Conservation (phyloP, 2,888 invertebrate genomes). For the Camponotus fellah region DNA sequence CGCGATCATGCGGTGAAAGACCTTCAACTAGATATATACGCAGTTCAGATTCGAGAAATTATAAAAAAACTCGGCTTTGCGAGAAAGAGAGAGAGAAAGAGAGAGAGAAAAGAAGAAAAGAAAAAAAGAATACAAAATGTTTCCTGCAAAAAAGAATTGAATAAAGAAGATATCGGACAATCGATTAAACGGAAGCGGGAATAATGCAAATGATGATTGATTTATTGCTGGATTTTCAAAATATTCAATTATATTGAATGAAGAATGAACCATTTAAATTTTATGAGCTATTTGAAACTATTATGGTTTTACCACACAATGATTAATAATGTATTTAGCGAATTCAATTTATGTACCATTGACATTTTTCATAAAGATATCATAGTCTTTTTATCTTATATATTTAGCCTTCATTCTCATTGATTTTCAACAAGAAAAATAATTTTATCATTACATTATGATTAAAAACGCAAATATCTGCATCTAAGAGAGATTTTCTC, state of each 20-base stretch:
- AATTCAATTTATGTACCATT: background rate
- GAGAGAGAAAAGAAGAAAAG: too few relatives aligned
- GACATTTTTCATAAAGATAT: background rate
- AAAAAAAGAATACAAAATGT: background rate
- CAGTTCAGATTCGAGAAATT: conserved; percentile 1
- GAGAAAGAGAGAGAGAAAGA: background rate
- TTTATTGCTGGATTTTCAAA: background rate
- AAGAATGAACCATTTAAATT: background rate
- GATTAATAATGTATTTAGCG: background rate
- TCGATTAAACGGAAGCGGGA: background rate
- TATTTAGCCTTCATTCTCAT: background rate
- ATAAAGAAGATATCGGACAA: background rate
- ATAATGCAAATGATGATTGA: background rate
- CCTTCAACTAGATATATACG: background rate
- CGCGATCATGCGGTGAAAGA: conserved; percentile 19
- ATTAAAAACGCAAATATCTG: conserved; percentile 36
- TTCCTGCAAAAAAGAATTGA: background rate
- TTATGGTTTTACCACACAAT: background rate
- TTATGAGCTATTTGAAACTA: background rate
- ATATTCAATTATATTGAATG: background rate
- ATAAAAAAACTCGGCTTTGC: background rate
- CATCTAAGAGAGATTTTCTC: background rate
- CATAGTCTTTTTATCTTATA: background rate
- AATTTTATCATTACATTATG: conserved; percentile 5
- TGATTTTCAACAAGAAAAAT: conserved; percentile 22